These are phyloP conservation scores for Zosterops japonicus DNA, from an alignment of 2,113 vertebrate species.

Conservation along the genomic window DNA sequence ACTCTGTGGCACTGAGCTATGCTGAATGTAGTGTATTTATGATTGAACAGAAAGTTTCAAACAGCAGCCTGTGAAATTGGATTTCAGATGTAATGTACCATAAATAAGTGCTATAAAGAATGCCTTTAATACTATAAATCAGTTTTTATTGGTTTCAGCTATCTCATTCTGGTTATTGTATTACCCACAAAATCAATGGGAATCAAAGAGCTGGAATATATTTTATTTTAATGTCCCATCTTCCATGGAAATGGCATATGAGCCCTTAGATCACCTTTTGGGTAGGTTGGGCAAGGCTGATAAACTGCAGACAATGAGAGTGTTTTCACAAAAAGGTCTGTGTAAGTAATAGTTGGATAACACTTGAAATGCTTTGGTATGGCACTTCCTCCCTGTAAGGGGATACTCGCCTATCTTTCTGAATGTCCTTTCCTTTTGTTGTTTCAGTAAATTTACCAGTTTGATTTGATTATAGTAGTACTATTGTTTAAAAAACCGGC, in stretches of 20 bases:
- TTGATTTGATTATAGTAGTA: neutral
- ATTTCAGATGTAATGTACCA: slow-evolving; percentile 86
- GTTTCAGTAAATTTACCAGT: neutral
- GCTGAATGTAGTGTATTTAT: slow-evolving; percentile 79
- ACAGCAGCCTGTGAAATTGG: slow-evolving; percentile 84
- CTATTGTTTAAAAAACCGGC: neutral
- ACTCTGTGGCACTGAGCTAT: slow-evolving; percentile 74
- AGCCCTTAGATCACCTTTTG: slow-evolving; percentile 71
- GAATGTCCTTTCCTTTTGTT: neutral
- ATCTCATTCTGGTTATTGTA: slow-evolving; percentile 85
- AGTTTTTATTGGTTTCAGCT: slow-evolving; percentile 84
- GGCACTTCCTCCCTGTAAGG: neutral
- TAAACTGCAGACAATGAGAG: slow-evolving; percentile 44
- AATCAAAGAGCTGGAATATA: slow-evolving; percentile 82
- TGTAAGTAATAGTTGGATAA: slow-evolving; percentile 52
- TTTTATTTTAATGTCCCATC: slow-evolving; percentile 82
- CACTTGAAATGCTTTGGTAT: slow-evolving; percentile 13
- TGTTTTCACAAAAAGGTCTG: slow-evolving; percentile 38
- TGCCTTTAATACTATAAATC: slow-evolving; percentile 84
- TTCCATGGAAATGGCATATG: slow-evolving; percentile 74
- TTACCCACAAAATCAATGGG: slow-evolving; percentile 81
- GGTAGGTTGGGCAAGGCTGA: slow-evolving; percentile 68
- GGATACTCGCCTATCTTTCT: neutral
- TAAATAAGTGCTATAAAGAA: slow-evolving; percentile 86
- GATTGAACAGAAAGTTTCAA: slow-evolving; percentile 83